Base-by-base conservation (phyloP, 2,888 invertebrate species). In the Lordiphosa andalusiaca region DNA sequence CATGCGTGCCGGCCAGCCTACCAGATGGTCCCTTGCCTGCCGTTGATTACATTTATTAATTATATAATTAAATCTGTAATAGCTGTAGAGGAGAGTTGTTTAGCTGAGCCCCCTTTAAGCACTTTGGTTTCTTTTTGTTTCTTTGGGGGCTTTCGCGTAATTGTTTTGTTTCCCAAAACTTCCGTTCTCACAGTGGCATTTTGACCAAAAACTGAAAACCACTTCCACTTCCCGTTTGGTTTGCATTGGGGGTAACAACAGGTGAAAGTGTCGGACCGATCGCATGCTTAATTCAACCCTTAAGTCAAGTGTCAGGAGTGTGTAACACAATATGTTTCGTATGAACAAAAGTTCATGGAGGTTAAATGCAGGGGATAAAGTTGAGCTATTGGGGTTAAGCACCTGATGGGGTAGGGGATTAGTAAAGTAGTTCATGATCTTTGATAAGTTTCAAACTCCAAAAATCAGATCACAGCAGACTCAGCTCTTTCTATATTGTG, bases 61-160 rank as follows among this genome's bases (percentile, higher is more conserved):
- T 84, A 81, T 77, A 81, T 85, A 81, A 83, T 84, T 83, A 83
- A 85, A 84, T 81, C 84, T 83, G 84, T 77, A 77, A 77, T 77
- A 47, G 66, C 63, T 47, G 80, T 61, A 69, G 69, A 51, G 57
- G 59, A 69, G 60, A 71, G 70, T 38, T 50, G 35, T 44, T 33
- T 13, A 7, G n/a, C n/a, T 12, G 1, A n/a, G 7, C 48, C 39
- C 40, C 37, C 46, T n/a, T 33, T 25, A 53, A 38, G 36, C 40
- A 46, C 44, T 38, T 53, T 49, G 58, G 52, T 53, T 37, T 61
- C 58, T 30, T 42, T 40, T 38, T 19, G 39, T 25, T n/a, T 38
- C 55, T 13, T 42, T 33, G 49, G 44, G 19, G 35, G 36, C 30
- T 25, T 12, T 9, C 83, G 80, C 72, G 72, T 83, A 76, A 76